A percentile compares a stretch with the other conserved stretches of the same genome.
Evolutionary conservation across 2,797 vertebrate species (phyloP).

Genomic region (Oreortyx pictus): DNA sequence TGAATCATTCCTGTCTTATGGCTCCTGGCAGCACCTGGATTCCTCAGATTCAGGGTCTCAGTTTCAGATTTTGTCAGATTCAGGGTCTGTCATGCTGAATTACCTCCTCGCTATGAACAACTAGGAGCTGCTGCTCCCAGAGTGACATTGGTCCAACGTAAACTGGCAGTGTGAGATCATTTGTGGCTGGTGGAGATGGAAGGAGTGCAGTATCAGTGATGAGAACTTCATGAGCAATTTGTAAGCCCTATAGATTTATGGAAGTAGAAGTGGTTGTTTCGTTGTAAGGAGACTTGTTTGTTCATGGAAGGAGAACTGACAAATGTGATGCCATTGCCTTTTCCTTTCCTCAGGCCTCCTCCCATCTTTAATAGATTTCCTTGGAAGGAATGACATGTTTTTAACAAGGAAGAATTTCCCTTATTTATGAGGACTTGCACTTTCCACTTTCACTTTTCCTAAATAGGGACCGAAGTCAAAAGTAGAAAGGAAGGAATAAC

Average conservation of each 20-base stretch:
- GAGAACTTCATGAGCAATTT: slow-evolving; percentile 26
- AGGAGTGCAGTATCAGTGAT: not conserved
- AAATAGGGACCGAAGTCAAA: not conserved
- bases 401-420: not conserved
- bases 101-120: not conserved
- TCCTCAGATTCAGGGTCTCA: not conserved
- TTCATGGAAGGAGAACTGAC: not conserved
- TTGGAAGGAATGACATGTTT: not conserved
- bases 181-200: not conserved
- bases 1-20: not conserved
- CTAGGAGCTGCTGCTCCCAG: slow-evolving; percentile 1
- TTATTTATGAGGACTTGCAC: not conserved
- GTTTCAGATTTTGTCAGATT: slow-evolving; percentile 24
- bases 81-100: not conserved
- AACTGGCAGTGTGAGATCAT: not conserved
- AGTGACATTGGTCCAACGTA: not conserved
- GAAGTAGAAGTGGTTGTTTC: not conserved
- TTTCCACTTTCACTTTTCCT: not conserved
- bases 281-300: not conserved
- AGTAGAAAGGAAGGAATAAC: not conserved
- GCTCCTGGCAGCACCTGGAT: not conserved
- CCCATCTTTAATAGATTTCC: not conserved
- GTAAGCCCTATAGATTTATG: not conserved
- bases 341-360: not conserved
- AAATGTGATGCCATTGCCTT: not conserved